Evolutionary conservation across 2,113 vertebrate species (phyloP).

Genomic region (Genyomyrus donnyi): DNA sequence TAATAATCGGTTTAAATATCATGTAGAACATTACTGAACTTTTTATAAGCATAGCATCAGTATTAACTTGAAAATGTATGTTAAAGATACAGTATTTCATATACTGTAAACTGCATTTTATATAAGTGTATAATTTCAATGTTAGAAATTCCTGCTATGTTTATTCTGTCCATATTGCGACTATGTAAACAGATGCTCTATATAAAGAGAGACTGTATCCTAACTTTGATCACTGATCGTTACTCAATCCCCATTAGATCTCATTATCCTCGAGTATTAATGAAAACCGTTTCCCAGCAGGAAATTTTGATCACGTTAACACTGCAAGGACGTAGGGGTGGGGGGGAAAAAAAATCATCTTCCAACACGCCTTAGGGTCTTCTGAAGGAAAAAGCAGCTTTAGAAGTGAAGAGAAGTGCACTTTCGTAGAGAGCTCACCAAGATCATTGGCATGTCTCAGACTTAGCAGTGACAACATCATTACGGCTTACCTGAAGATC

Average conservation of each 20-base stretch:
- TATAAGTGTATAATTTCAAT: background rate
- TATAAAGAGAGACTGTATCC: background rate
- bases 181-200: background rate
- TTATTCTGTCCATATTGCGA: background rate
- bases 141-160: background rate
- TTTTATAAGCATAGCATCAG: background rate
- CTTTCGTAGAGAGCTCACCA: background rate
- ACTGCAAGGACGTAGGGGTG: background rate
- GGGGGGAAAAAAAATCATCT: background rate
- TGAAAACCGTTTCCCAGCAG: background rate
- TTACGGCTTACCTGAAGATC: background rate
- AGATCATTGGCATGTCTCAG: background rate
- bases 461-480: background rate
- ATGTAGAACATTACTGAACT: background rate
- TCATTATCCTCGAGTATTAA: background rate
- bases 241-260: constrained; percentile 1
- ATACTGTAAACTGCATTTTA: background rate
- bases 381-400: background rate
- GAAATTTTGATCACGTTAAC: background rate
- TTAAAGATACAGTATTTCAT: background rate
- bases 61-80: background rate
- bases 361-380: background rate
- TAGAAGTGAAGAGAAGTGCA: background rate
- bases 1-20: background rate
- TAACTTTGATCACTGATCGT: background rate